Evolutionary conservation across 2,113 vertebrate species (phyloP), one percentile per base, ranked within the genome.

Genomic region (Turdus rufiventris): DNA sequence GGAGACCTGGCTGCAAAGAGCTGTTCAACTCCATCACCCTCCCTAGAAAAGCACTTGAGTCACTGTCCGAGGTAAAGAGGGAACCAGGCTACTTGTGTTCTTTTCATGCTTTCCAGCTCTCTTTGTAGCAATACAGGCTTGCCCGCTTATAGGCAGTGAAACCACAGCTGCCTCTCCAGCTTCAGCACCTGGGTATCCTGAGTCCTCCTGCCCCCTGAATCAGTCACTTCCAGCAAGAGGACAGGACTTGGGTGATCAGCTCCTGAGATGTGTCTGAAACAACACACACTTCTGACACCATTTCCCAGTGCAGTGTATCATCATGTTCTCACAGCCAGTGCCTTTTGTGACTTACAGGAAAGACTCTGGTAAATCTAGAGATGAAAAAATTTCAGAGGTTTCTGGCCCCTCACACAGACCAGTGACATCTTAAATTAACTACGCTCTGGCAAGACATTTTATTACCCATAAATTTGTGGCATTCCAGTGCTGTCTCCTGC

Each of bases 231-330:
- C 36, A 76, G 57, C 0, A 2, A 18, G n/a, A 57, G 53, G 28
- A 75, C 10, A 40, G 29, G 42, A 29, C 14, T 31, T 18, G 17
- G 8, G 10, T 43, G 20, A 54, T 70, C 12, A 51, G 33, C 18
- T 88, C 33, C 42, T 43, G 50, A 11, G 14, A 38, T 43, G 17
- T 26, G 34, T 47, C 75, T 31, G 66, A 75, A 87, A 73, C 9
- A 38, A 12, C 11, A 14, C 47, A 25, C 0, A 0, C 14, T 82
- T 79, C 47, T 72, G 78, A 53, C 19, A 57, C 24, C 13, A 1
- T 80, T 79, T 79, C 45, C 66, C 8, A 5, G 13, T 4, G 10
- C 19, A 36, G 11, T 8, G 16, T 18, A 20, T 42, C 26, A 50
- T 54, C 60, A 4, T 11, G 16, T 47, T 33, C 33, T 94, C 67